These are phyloP conservation scores for Troides oblongomaculatus DNA, from an alignment of 2,888 invertebrate genomes.

Conservation along the genomic window DNA sequence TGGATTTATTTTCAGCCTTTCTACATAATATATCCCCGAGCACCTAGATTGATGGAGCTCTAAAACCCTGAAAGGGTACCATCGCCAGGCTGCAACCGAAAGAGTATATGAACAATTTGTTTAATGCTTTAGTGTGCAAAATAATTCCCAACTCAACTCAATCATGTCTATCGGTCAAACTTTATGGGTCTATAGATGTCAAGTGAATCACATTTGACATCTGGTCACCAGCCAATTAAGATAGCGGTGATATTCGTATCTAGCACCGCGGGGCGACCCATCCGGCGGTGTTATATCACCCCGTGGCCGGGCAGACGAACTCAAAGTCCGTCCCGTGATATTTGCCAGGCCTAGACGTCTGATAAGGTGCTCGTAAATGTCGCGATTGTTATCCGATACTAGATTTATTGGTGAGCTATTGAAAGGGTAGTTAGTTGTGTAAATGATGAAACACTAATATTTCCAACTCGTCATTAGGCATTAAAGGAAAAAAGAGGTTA, in stretches of 20 bases:
- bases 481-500: no score
- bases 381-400: background rate
- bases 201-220: slow-evolving; percentile 25
- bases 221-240: slow-evolving; percentile 3
- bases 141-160: background rate
- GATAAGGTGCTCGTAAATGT: slow-evolving; percentile 10
- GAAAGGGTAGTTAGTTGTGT: background rate
- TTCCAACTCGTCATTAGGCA: no score
- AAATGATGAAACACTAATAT: background rate
- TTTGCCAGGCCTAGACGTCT: slow-evolving; percentile 17
- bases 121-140: background rate
- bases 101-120: no score
- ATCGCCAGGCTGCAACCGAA: no score
- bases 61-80: no score
- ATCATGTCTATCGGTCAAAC: background rate
- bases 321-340: slow-evolving; percentile 19
- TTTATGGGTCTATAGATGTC: background rate
- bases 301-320: background rate
- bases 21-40: no score
- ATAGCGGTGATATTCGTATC: background rate
- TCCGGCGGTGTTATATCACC: slow-evolving; percentile 6
- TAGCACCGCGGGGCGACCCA: background rate
- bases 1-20: no score
- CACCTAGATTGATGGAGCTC: no score
- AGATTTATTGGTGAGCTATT: background rate